Percentiles rank a stretch among this genome's conserved stretches.
Conservation (phyloP, 2,888 invertebrate genomes). For the Orthosia cruda region DNA sequence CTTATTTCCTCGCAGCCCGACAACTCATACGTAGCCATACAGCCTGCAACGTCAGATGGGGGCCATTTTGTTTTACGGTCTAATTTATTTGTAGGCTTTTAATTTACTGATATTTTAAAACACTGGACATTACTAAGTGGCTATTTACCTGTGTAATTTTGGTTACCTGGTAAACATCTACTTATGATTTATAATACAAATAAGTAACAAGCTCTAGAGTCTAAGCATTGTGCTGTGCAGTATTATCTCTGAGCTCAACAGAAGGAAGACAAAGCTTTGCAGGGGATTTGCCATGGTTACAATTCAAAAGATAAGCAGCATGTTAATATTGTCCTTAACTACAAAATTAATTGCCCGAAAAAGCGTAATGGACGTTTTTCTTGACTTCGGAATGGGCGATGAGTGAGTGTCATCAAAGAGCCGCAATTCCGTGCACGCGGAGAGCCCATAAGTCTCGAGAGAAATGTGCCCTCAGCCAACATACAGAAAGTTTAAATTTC, state of each 20-base stretch:
- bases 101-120: not conserved
- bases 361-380: constrained; percentile 7
- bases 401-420: constrained; percentile 36
- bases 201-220: too few relatives aligned
- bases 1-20: constrained; percentile 63
- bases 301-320: not conserved
- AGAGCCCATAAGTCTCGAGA: constrained; percentile 34
- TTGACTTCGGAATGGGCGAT: constrained; percentile 23
- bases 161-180: too few relatives aligned
- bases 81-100: constrained; percentile 5
- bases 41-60: constrained; percentile 11
- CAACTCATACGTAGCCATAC: constrained; percentile 41
- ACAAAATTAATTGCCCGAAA: constrained; percentile 1
- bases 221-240: too few relatives aligned
- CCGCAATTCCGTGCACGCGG: constrained; percentile 52
- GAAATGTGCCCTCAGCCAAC: constrained; percentile 41
- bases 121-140: too few relatives aligned
- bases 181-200: too few relatives aligned
- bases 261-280: too few relatives aligned
- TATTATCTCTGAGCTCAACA: not conserved
- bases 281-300: not conserved
- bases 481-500: constrained; percentile 58
- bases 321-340: not conserved
- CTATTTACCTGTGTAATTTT: too few relatives aligned
- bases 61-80: constrained; percentile 17